Base-by-base conservation (phyloP, 2,888 invertebrate genomes). In the Xylota segnis region DNA sequence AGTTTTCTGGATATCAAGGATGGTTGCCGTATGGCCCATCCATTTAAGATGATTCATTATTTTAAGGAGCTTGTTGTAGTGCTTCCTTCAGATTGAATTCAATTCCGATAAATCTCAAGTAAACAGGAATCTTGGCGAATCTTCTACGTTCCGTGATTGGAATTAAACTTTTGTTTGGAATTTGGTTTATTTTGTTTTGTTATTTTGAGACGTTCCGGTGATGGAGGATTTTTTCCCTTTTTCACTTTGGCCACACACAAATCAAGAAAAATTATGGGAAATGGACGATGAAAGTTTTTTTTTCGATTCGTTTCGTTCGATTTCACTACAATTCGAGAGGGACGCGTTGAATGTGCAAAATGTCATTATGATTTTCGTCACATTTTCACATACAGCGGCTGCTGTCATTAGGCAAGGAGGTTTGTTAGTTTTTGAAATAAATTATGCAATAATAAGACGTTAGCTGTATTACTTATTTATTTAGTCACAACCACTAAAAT, bases 11-110 rank as follows among this genome's bases (percentile, higher is more conserved):
- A 92, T 91, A 76, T 92, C 92, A 86, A 92, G 90, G 66, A 92
- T 90, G 45, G 92, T 91, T 71, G 90, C 89, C 81, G 91, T 89
- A 88, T 92, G 92, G 27, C 92, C 92, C 91, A 92, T 92, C 92
- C 92, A 92, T 88, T 91, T 92, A 14, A 92, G 88, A 76, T 91
- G 90, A 89, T 92, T 92, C 91, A 90, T 90, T 71, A 68, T 89
- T 18, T 61, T 34, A 2, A 27, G 16, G 5, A 58, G 34, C 18
- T 27, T 47, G 10, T 12, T 59, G 16, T 59, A 14, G 10, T 34
- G 40, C 40, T 72, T 68, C 29, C 12, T 65, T 27, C 34, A 61
- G 54, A 7, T 37, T 34, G 56, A 32, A 66, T 72, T 68, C 66
- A 47, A 71, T 66, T 65, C 66, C 52, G 32, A 74, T 18, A 52